Conservation (phyloP, 2,113 vertebrate genomes). For the Delphinapterus leucas region DNA sequence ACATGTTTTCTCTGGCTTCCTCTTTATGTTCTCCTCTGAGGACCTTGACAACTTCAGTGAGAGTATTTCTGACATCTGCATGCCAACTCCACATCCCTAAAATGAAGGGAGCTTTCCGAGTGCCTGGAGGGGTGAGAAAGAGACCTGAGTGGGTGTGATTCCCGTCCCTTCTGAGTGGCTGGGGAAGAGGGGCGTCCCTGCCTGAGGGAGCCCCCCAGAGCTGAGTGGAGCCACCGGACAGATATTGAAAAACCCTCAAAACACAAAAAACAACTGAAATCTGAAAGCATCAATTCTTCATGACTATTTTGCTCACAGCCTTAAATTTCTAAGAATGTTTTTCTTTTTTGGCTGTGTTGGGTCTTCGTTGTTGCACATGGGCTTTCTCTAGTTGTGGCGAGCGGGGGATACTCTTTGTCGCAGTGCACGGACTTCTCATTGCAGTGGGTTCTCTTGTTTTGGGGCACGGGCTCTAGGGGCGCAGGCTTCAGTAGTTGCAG, state of each 20-base stretch:
- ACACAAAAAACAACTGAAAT: not conserved
- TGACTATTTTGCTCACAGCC: not conserved
- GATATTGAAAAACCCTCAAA: not conserved
- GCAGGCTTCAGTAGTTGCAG: too few relatives aligned
- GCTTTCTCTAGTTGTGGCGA: too few relatives aligned
- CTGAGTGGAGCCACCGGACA: not conserved
- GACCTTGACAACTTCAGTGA: not conserved
- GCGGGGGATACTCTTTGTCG: too few relatives aligned
- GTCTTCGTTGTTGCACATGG: too few relatives aligned
- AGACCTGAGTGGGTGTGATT: not conserved
- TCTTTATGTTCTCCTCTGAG: not conserved
- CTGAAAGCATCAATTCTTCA: not conserved
- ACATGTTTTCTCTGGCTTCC: not conserved
- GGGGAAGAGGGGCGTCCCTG: not conserved
- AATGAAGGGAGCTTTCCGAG: not conserved
- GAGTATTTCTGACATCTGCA: not conserved
- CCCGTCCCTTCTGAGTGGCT: not conserved
- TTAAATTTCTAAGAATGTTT: not conserved
- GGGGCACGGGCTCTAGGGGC: too few relatives aligned
- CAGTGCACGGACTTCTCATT: too few relatives aligned
- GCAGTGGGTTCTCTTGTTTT: too few relatives aligned
- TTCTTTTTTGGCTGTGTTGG: too few relatives aligned
- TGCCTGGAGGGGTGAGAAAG: not conserved
- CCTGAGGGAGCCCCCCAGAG: not conserved
- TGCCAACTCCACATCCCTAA: not conserved